These are phyloP conservation scores for Carcharodon carcharias DNA, from an alignment of 2,797 vertebrate genomes.

Conservation along the genomic window DNA sequence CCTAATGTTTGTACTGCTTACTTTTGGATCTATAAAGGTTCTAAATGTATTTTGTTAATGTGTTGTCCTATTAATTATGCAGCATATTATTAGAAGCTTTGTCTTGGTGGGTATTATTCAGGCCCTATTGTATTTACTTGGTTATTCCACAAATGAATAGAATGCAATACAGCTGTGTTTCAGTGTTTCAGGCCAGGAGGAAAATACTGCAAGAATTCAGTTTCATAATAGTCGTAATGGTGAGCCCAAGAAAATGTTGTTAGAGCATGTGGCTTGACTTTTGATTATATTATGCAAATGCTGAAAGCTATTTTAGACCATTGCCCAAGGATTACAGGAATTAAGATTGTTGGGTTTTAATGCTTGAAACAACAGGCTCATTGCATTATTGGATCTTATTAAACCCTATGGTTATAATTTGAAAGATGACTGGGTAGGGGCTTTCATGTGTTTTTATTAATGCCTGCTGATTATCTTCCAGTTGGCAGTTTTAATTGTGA, in stretches of 20 bases:
- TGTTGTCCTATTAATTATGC: not conserved
- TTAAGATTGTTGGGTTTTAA: not conserved
- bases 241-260: not conserved
- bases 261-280: not conserved
- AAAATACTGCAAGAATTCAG: not conserved
- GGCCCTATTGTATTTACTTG: not conserved
- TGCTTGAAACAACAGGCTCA: conserved; percentile 5
- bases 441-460: not conserved
- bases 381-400: conserved; percentile 21
- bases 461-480: not conserved
- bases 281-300: not conserved
- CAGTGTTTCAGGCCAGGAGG: not conserved
- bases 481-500: conserved; percentile 15
- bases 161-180: not conserved
- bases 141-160: not conserved
- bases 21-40: not conserved
- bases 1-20: not conserved
- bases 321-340: not conserved
- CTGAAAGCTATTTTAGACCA: conserved; percentile 4
- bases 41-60: not conserved
- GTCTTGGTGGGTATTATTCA: not conserved
- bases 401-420: not conserved
- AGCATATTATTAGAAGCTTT: not conserved
- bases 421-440: not conserved
- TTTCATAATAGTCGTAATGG: not conserved